Percentiles rank a stretch among this genome's conserved stretches.
phyloP scores from a whole-genome alignment of 2,888 invertebrate genomes.

The Pycnomerus fuliginosus region DNA sequence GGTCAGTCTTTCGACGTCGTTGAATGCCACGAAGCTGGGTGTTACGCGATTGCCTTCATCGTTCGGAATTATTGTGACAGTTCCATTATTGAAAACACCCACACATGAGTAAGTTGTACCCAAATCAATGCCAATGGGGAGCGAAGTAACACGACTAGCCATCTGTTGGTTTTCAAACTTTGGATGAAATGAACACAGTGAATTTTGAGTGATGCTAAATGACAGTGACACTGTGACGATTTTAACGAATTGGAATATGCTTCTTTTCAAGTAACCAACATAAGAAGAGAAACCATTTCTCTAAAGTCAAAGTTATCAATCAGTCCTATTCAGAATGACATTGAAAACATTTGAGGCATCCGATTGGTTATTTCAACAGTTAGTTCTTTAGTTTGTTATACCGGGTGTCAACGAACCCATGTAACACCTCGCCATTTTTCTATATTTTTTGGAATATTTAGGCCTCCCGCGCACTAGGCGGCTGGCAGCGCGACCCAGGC shows the following conservation, averaged over 20 bases:
- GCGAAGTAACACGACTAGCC: conserved; percentile 14
- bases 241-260: conserved; percentile 11
- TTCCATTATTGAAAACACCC: conserved; percentile 57
- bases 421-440: too few species aligned
- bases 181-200: conserved; percentile 8
- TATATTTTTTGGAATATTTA: too few species aligned
- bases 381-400: too few species aligned
- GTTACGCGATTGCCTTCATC: conserved; percentile 60
- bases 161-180: conserved; percentile 3
- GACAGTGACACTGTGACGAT: conserved; percentile 14
- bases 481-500: too few species aligned
- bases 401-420: too few species aligned
- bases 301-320: too few species aligned
- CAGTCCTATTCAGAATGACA: too few species aligned
- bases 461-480: too few species aligned
- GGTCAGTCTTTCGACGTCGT: conserved; percentile 55
- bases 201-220: conserved; percentile 11
- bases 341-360: too few species aligned
- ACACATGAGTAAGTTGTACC: conserved; percentile 65
- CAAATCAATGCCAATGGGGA: conserved; percentile 60
- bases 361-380: too few species aligned
- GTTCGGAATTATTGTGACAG: conserved; percentile 59
- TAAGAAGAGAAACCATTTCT: too few species aligned
- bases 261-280: too few species aligned
- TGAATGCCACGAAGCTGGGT: conserved; percentile 59